These are phyloP conservation scores for Trypoxylon attenuatum DNA, from an alignment of 2,888 invertebrate species.

Conservation along the genomic window DNA sequence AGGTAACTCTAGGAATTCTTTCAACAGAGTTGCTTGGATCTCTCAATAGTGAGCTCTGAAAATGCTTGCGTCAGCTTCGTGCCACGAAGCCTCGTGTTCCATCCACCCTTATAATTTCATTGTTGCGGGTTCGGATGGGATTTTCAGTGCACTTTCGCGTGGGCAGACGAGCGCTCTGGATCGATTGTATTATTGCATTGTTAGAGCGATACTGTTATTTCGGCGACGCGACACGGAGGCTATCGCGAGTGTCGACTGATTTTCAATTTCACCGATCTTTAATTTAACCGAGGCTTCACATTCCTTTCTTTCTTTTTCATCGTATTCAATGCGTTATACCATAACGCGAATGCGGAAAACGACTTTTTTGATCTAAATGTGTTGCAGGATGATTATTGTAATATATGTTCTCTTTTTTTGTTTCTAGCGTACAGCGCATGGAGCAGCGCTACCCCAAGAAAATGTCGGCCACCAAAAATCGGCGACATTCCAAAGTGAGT, in stretches of 20 bases:
- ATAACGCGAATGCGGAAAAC: too few species aligned
- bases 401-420: conserved; percentile 7
- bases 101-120: conserved; percentile 18
- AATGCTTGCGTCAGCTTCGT: neutral
- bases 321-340: too few species aligned
- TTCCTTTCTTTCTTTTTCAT: too few species aligned
- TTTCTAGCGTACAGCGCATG: conserved; percentile 66
- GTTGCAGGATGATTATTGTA: neutral
- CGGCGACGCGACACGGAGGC: neutral
- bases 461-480: conserved; percentile 66
- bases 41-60: too few species aligned
- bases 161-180: too few species aligned
- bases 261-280: neutral
- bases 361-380: too few species aligned
- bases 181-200: neutral
- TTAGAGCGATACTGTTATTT: neutral
- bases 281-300: neutral
- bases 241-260: neutral
- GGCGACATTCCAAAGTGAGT: conserved; percentile 68
- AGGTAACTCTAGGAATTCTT: too few species aligned
- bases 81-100: neutral
- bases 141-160: neutral
- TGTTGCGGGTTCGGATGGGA: neutral
- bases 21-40: too few species aligned
- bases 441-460: conserved; percentile 60